These are phyloP conservation scores for Planococcus citri DNA, from an alignment of 1,140 invertebrate genomes.

Conservation along the genomic window DNA sequence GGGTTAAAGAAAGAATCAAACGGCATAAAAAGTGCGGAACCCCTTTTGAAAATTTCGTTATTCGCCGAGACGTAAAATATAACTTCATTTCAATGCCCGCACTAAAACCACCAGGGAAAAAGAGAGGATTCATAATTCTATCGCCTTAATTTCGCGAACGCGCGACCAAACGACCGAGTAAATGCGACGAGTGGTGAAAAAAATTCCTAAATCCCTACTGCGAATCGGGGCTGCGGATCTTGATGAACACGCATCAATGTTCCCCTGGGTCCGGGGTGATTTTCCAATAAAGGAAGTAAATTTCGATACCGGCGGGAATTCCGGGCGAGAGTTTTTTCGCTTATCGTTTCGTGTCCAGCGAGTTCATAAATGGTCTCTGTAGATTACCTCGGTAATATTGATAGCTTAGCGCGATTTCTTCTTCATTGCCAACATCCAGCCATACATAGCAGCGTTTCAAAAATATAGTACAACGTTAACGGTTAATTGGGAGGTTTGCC, in stretches of 20 bases:
- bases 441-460: too few relatives aligned
- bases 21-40: not conserved
- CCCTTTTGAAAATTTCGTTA: conserved; percentile 1
- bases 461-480: too few relatives aligned
- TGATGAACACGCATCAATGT: not conserved
- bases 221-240: not conserved
- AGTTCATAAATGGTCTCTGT: not conserved
- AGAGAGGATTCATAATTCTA: not conserved
- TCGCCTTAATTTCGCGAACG: not conserved
- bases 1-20: not conserved
- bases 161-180: too few relatives aligned
- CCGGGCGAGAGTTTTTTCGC: not conserved
- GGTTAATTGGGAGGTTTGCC: not conserved
- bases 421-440: too few relatives aligned
- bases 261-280: not conserved
- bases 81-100: not conserved
- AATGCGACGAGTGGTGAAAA: not conserved
- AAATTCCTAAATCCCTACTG: not conserved
- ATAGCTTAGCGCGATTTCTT: not conserved
- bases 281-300: not conserved
- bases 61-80: not conserved
- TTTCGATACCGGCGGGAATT: conserved; percentile 5
- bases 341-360: not conserved
- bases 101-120: conserved; percentile 2
- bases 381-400: not conserved